Percentiles rank a stretch among this genome's conserved stretches.
These are phyloP conservation scores for Pampus argenteus DNA, from an alignment of 2,797 vertebrate species.

Conservation along the genomic window DNA sequence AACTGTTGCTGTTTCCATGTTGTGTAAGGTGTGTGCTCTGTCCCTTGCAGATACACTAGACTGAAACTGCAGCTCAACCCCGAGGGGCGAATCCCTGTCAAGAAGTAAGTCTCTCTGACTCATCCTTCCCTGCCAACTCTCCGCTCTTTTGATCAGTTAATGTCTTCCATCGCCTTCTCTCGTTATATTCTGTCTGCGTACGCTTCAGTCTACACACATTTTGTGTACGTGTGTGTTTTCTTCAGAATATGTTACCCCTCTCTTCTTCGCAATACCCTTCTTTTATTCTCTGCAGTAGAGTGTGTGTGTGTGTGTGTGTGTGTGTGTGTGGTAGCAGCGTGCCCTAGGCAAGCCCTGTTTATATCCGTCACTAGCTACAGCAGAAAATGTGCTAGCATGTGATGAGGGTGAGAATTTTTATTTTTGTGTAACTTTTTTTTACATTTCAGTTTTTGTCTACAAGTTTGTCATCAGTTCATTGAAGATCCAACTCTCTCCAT, in stretches of 20 bases:
- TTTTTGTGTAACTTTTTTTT: slow-evolving; percentile 8
- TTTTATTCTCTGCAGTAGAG: slow-evolving; percentile 1
- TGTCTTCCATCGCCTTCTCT: slow-evolving; percentile 22
- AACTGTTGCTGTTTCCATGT: slow-evolving; percentile 37
- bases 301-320: slow-evolving; percentile 8
- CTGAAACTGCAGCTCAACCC: slow-evolving; percentile 95
- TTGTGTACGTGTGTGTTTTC: neutral
- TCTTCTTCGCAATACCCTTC: neutral
- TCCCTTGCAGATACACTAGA: slow-evolving; percentile 86
- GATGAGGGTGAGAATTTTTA: slow-evolving; percentile 2
- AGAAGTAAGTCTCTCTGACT: slow-evolving; percentile 91
- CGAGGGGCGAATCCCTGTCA: slow-evolving; percentile 95
- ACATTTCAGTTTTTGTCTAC: slow-evolving; percentile 9
- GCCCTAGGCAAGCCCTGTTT: neutral
- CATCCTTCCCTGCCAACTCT: slow-evolving; percentile 39
- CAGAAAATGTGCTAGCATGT: slow-evolving; percentile 1
- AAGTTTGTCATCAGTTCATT: slow-evolving; percentile 45
- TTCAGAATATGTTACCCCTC: slow-evolving; percentile 22
- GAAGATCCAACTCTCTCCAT: slow-evolving; percentile 47
- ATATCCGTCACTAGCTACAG: slow-evolving; percentile 2
- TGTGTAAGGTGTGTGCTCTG: slow-evolving; percentile 55
- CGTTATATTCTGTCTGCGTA: slow-evolving; percentile 1
- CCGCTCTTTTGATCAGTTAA: slow-evolving; percentile 53
- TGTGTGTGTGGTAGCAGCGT: neutral
- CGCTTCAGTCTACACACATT: neutral